Evolutionary conservation across 1,140 invertebrate genomes (phyloP).

Genomic region (Trigoniulus corallinus): DNA sequence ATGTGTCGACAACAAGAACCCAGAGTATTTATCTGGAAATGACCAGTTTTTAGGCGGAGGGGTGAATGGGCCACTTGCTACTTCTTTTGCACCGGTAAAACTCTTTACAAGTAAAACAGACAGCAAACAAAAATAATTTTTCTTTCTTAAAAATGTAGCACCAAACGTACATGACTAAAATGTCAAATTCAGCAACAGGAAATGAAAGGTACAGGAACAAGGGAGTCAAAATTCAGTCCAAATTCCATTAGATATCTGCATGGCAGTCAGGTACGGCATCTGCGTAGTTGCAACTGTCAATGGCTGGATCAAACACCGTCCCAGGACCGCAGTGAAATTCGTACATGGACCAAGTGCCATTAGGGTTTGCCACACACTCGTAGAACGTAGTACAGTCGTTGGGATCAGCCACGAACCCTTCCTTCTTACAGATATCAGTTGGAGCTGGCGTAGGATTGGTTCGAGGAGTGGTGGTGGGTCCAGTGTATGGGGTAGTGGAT

Average conservation of each 20-base stretch:
- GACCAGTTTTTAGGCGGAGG: too few relatives aligned
- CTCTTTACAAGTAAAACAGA: too few relatives aligned
- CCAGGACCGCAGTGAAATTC: slow-evolving; percentile 11
- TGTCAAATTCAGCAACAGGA: too few relatives aligned
- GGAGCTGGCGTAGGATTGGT: slow-evolving; percentile 8
- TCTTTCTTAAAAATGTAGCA: too few relatives aligned
- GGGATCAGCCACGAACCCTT: slow-evolving; percentile 17
- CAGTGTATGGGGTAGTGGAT: slow-evolving; percentile 7
- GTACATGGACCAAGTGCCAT: slow-evolving; percentile 8
- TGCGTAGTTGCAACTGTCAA: slow-evolving; percentile 10
- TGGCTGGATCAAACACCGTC: slow-evolving; percentile 13
- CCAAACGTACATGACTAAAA: too few relatives aligned
- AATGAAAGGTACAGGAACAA: too few relatives aligned
- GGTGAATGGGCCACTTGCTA: too few relatives aligned
- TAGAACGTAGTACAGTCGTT: slow-evolving; percentile 18
- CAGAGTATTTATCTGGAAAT: too few relatives aligned
- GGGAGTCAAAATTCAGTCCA: too few relatives aligned
- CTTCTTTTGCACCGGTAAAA: too few relatives aligned
- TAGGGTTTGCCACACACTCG: slow-evolving; percentile 11
- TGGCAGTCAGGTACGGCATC: background rate
- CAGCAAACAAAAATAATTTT: too few relatives aligned
- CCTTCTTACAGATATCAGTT: slow-evolving; percentile 13
- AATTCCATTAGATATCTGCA: background rate
- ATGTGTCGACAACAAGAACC: too few relatives aligned
- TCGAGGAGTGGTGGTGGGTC: background rate